Evolutionary conservation across 1,140 invertebrate genomes (phyloP).

Genomic region (Pogonomyrmex barbatus): DNA sequence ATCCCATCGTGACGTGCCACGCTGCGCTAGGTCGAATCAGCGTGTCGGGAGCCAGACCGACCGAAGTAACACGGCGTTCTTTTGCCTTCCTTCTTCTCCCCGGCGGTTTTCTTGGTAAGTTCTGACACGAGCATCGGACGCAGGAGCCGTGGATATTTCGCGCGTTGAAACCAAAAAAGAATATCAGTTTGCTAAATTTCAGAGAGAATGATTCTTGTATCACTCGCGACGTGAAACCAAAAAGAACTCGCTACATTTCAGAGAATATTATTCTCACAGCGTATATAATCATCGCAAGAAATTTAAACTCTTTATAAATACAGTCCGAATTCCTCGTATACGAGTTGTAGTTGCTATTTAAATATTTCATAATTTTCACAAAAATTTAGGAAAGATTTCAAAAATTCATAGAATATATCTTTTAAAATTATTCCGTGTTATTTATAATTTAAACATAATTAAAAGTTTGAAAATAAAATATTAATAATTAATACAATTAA

Average conservation of each 20-base stretch:
- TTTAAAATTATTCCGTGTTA: not conserved
- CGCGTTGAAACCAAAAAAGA: slow-evolving; percentile 41
- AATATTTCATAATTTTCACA: not conserved
- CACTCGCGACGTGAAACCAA: not conserved
- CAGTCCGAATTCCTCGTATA: not conserved
- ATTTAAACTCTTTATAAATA: not conserved
- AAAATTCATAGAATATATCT: not conserved
- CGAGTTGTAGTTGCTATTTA: not conserved
- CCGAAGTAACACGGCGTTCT: slow-evolving; percentile 55
- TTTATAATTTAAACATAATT: not conserved
- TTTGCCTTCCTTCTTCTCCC: slow-evolving; percentile 40
- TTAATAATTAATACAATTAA: not conserved
- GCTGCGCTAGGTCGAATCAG: slow-evolving; percentile 58
- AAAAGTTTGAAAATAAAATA: not conserved
- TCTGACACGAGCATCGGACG: slow-evolving; percentile 55
- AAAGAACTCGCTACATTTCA: slow-evolving; percentile 36
- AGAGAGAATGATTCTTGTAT: slow-evolving; percentile 46
- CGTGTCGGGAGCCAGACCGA: slow-evolving; percentile 49
- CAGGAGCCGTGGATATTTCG: slow-evolving; percentile 31
- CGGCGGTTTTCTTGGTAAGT: slow-evolving; percentile 29
- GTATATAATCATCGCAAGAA: not conserved
- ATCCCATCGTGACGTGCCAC: slow-evolving; percentile 63
- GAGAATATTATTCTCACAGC: slow-evolving; percentile 14
- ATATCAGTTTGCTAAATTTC: slow-evolving; percentile 56
- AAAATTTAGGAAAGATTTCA: not conserved